Percentiles rank a stretch among this genome's conserved stretches.
These are phyloP conservation scores for Bombus superbus DNA, from an alignment of 1,140 invertebrate species.

Conservation along the genomic window DNA sequence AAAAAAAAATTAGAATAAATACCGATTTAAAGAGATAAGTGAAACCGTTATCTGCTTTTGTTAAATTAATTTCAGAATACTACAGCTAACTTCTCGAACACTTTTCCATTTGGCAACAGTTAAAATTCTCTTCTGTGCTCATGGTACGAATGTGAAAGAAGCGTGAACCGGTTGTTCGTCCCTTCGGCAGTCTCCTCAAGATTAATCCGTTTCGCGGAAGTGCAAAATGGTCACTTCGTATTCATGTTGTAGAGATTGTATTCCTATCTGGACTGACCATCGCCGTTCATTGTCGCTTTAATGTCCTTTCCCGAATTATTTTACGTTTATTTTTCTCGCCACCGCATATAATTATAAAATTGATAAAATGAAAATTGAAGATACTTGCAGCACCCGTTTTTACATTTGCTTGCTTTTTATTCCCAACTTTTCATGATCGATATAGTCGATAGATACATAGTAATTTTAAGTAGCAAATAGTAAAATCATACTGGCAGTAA, in stretches of 20 bases:
- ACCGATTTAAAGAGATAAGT: background rate
- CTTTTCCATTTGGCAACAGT: background rate
- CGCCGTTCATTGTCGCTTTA: conserved; percentile 23
- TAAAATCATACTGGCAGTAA: background rate
- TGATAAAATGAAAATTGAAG: too few species aligned
- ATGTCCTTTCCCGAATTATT: background rate
- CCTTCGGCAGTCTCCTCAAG: conserved; percentile 58
- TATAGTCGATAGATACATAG: too few species aligned
- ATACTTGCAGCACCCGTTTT: background rate
- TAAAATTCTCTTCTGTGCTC: conserved; percentile 10
- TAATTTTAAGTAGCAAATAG: background rate
- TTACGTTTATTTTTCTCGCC: background rate
- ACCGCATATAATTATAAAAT: background rate
- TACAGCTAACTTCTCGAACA: background rate
- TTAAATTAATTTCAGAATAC: conserved; percentile 9
- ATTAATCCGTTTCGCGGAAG: conserved; percentile 68
- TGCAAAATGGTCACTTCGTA: conserved; percentile 62
- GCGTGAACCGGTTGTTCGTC: conserved; percentile 59
- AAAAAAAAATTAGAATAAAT: too few species aligned
- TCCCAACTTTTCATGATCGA: background rate
- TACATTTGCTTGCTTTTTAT: background rate
- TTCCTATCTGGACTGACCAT: conserved; percentile 35
- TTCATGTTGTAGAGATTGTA: conserved; percentile 29
- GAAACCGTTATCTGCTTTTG: background rate
- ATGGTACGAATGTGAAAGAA: conserved; percentile 34